These are phyloP conservation scores for Halichoeres trimaculatus DNA, from an alignment of 2,113 vertebrate genomes.

Conservation along the genomic window DNA sequence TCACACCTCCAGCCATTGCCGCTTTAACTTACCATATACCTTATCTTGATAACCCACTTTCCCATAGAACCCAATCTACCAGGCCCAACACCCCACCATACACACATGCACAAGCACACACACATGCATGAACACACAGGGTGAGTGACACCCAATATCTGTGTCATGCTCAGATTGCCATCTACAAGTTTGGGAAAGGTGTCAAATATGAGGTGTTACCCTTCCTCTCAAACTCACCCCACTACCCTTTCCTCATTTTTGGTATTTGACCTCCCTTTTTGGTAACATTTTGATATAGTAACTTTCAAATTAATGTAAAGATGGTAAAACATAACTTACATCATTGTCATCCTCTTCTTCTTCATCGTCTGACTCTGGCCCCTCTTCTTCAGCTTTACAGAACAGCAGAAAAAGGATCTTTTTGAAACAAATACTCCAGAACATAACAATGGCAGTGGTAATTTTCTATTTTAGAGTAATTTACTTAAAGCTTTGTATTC, in stretches of 20 bases:
- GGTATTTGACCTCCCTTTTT: neutral
- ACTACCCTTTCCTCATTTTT: neutral
- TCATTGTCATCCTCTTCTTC: constrained; percentile 92
- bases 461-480: too few relatives aligned
- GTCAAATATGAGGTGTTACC: constrained; percentile 12
- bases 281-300: neutral
- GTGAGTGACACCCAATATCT: constrained; percentile 42
- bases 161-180: constrained; percentile 53
- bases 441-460: too few relatives aligned
- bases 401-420: neutral
- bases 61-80: constrained; percentile 28
- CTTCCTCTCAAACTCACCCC: constrained; percentile 4
- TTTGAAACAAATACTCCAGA: too few relatives aligned
- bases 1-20: neutral
- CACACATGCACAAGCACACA: constrained; percentile 4
- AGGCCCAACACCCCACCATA: neutral
- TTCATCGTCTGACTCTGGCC: constrained; percentile 90
- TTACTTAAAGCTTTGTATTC: too few relatives aligned
- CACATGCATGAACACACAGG: constrained; percentile 8
- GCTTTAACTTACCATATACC: constrained; percentile 17
- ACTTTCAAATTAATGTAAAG: neutral
- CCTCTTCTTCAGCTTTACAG: constrained; percentile 86
- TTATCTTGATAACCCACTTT: constrained; percentile 59
- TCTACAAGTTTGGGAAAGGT: constrained; percentile 43
- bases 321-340: constrained; percentile 83